These are phyloP conservation scores for Harlomillsia oculata DNA, from an alignment of 1,140 invertebrate species.

Conservation along the genomic window DNA sequence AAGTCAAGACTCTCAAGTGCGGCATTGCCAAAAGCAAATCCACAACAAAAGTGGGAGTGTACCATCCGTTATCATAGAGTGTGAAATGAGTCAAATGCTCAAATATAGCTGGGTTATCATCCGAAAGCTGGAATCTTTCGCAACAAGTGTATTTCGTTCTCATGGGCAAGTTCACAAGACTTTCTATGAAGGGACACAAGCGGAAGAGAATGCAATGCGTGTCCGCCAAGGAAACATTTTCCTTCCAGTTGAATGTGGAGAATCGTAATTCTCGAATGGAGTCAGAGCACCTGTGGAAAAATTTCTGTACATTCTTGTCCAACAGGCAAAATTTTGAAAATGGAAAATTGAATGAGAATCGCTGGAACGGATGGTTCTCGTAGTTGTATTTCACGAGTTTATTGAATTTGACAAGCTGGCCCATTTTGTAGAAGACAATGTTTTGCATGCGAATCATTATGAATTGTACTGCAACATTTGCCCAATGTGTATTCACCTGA, in stretches of 20 bases:
- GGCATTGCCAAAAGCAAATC: neutral
- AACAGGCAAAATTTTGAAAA: neutral
- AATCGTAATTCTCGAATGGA: neutral
- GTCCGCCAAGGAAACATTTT: neutral
- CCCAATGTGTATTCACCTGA: neutral
- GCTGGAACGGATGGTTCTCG: slow-evolving; percentile 2
- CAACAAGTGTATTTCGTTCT: slow-evolving; percentile 2
- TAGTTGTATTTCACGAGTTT: slow-evolving; percentile 2
- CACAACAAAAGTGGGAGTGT: slow-evolving; percentile 4
- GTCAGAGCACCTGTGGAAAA: neutral
- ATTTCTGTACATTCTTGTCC: slow-evolving; percentile 4
- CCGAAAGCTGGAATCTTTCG: slow-evolving; percentile 1
- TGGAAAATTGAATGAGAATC: neutral
- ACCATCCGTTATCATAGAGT: slow-evolving; percentile 5
- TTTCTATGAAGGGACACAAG: slow-evolving; percentile 1
- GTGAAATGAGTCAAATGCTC: slow-evolving; percentile 3
- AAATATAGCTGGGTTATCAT: neutral
- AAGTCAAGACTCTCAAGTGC: neutral
- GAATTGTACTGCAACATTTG: neutral
- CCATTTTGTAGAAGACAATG: neutral
- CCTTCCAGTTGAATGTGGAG: neutral
- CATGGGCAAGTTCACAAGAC: neutral
- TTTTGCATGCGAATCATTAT: neutral
- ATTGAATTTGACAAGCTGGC: neutral
- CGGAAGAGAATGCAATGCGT: slow-evolving; percentile 2